Conservation (phyloP, 2,113 vertebrate genomes). For the Lasiurus borealis region DNA sequence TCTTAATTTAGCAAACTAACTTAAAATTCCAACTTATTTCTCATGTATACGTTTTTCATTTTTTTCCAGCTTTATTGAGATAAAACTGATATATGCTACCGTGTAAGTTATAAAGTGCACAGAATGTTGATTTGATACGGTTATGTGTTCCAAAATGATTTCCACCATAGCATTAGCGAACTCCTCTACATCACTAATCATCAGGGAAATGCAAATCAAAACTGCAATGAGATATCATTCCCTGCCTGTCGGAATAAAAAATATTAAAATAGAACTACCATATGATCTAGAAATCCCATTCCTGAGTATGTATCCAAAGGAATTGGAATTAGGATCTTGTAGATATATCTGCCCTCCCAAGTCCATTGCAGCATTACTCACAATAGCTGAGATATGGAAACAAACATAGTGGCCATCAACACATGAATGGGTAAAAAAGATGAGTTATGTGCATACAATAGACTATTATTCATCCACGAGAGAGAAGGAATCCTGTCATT, state of each 20-base stretch:
- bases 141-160: background rate
- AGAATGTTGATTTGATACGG: background rate
- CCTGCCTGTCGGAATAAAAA: background rate
- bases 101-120: background rate
- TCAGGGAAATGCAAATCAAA: background rate
- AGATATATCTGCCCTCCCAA: background rate
- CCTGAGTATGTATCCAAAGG: background rate
- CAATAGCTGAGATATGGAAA: background rate
- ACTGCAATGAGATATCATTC: background rate
- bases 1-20: conserved; percentile 31
- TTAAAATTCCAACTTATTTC: conserved; percentile 22
- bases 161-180: background rate
- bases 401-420: background rate
- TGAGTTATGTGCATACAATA: background rate
- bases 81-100: background rate
- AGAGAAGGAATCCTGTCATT: background rate
- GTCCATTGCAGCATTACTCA: background rate
- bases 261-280: background rate
- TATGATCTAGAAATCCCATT: background rate
- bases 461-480: background rate
- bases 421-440: background rate
- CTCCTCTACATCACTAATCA: background rate
- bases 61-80: conserved; percentile 5
- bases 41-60: background rate
- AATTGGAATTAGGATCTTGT: background rate